Percentiles rank a stretch among this genome's conserved stretches.
These are phyloP conservation scores for Gnathonemus longibarbis DNA, from an alignment of 2,113 vertebrate species.

Conservation along the genomic window DNA sequence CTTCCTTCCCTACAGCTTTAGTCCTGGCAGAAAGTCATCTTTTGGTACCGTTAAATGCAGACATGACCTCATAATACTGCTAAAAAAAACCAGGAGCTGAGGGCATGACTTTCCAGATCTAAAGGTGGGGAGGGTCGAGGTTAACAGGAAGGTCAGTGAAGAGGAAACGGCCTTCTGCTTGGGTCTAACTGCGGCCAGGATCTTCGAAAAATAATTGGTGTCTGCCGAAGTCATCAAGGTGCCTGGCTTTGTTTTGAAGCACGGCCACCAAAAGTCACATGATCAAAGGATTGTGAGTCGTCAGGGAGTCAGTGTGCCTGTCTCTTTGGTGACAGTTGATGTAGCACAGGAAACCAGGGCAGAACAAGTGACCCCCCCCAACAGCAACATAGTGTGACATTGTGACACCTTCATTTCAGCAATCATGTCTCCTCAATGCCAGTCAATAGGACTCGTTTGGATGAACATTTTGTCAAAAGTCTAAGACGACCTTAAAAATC, in stretches of 20 bases:
- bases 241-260: neutral
- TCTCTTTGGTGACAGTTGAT: neutral
- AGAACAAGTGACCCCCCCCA: too few relatives aligned
- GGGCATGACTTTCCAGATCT: neutral
- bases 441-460: neutral
- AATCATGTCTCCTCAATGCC: neutral
- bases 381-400: neutral
- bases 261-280: neutral
- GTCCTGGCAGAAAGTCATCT: neutral
- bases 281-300: neutral
- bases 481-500: neutral
- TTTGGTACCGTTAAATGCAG: neutral
- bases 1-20: neutral
- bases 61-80: neutral
- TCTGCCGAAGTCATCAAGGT: neutral
- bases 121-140: neutral
- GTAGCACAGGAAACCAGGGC: neutral
- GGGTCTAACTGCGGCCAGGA: neutral
- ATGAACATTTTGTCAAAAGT: conserved; percentile 1
- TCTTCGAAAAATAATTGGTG: neutral
- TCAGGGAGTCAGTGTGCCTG: neutral
- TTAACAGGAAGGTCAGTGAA: neutral
- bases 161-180: neutral
- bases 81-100: neutral
- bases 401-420: neutral